Conservation (phyloP, 2,888 invertebrate species). For the Dryococelus australis region DNA sequence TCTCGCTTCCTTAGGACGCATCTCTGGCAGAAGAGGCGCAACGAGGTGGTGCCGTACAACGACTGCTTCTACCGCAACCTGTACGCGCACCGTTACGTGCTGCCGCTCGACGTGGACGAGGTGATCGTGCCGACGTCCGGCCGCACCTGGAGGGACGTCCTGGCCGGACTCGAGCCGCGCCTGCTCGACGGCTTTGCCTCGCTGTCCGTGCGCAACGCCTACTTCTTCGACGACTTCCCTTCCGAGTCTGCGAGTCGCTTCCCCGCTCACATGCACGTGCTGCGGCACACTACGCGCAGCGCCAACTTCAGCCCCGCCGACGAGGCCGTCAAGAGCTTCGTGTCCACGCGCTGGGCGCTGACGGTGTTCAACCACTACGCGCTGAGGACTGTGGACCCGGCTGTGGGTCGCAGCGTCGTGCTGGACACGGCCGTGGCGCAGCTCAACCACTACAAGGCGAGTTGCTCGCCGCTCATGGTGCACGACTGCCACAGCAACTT, state of each 20-base stretch:
- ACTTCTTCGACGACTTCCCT: conserved; percentile 65
- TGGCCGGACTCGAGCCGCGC: conserved; percentile 62
- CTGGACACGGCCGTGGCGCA: conserved; percentile 67
- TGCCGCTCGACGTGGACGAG: conserved; percentile 79
- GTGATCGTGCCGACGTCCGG: conserved; percentile 71
- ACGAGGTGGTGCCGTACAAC: conserved; percentile 79
- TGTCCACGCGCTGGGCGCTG: conserved; percentile 69
- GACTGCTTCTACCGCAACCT: conserved; percentile 79
- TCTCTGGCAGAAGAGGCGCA: conserved; percentile 73
- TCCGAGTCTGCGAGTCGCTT: conserved; percentile 27
- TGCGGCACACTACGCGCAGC: conserved; percentile 64
- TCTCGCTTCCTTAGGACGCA: conserved; percentile 57
- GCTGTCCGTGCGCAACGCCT: conserved; percentile 71
- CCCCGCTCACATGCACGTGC: conserved; percentile 52
- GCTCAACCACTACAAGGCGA: conserved; percentile 72
- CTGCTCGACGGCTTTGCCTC: conserved; percentile 60
- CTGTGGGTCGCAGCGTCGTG: conserved; percentile 64
- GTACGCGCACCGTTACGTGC: conserved; percentile 58
- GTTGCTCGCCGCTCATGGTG: conserved; percentile 50
- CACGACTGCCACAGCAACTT: conserved; percentile 32
- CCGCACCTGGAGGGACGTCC: conserved; percentile 65
- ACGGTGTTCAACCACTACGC: conserved; percentile 81
- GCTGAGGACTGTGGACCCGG: conserved; percentile 65
- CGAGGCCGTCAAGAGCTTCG: conserved; percentile 76
- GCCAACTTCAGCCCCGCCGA: conserved; percentile 68